These are phyloP conservation scores for Emydoidea blandingii DNA, from an alignment of 2,797 vertebrate genomes.

Conservation along the genomic window DNA sequence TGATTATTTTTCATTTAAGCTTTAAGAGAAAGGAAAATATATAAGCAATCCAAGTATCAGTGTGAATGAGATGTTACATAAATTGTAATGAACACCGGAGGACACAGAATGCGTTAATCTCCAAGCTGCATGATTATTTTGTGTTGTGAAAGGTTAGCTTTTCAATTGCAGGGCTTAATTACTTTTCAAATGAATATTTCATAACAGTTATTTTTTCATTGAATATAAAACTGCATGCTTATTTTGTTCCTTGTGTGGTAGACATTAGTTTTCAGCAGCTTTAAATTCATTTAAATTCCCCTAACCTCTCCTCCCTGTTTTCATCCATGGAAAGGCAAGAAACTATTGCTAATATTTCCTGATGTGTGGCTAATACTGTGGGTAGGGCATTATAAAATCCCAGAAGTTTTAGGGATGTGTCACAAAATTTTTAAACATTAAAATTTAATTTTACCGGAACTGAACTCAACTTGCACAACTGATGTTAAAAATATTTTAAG, in stretches of 20 bases:
- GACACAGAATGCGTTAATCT: conserved; percentile 78
- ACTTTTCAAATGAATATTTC: conserved; percentile 85
- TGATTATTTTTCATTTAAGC: conserved; percentile 67
- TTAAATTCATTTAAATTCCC: conserved; percentile 71
- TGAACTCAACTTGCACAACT: conserved; percentile 27
- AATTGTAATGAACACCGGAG: conserved; percentile 78
- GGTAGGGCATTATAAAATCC: conserved; percentile 26
- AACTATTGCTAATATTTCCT: conserved; percentile 63
- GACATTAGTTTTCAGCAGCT: conserved; percentile 70
- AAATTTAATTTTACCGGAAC: conserved; percentile 37
- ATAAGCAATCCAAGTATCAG: conserved; percentile 66
- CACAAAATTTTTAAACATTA: conserved; percentile 39
- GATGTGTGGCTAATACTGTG: conserved; percentile 55
- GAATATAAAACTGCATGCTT: conserved; percentile 70
- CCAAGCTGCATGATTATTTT: conserved; percentile 78
- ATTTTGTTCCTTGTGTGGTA: conserved; percentile 73
- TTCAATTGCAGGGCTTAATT: conserved; percentile 82
- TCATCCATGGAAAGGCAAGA: conserved; percentile 52
- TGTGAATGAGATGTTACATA: conserved; percentile 77
- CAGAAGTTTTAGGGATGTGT: conserved; percentile 42
- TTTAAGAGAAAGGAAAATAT: conserved; percentile 21
- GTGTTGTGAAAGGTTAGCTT: conserved; percentile 82
- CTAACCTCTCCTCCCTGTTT: conserved; percentile 61
- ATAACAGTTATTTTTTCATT: conserved; percentile 81
- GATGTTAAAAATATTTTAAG: conserved; percentile 50